Base-by-base conservation (phyloP, 2,797 vertebrate genomes). In the Anisognathus igniventris region DNA sequence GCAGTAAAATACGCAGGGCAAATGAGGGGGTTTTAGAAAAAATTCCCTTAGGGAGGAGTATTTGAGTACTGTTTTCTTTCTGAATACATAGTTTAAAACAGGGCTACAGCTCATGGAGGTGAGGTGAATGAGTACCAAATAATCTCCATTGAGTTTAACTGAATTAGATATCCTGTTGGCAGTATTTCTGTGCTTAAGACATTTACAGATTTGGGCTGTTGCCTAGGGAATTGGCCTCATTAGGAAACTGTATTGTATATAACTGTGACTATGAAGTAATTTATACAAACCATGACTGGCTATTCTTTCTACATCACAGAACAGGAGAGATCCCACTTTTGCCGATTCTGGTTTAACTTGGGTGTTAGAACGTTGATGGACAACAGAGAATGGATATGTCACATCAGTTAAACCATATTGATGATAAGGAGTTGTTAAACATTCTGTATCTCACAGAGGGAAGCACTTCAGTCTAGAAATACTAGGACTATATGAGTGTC, bases 201-300 rank as follows among this genome's bases (percentile, higher is more conserved):
- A 68, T 85, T 95, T 93, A 74, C 71, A 75, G 65, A 78, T 86
- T 77, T 92, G 83, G 81, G 84, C 81, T 92, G 90, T 95, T 95
- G 94, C 92, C 93, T 95, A 95, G 95, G 92, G 90, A 95, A 92
- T 95, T 96, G 81, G 92, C 68, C 86, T 96, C 88, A 94, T 90
- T 95, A 94, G 61, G 81, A 83, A 93, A 92, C 78, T 54, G 33
- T 79, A 95, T 93, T 68, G 61, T 82, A 79, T 74, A 25, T 74
- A 92, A 80, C 58, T 74, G 76, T 60, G 88, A 68, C 65, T 79
- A 50, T 71, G 78, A 92, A 87, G 42, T 92, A 90, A 77, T 91
- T 89, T 95, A 71, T 67, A 73, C 81, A 87, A 76, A 94, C 61
- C 33, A 22, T 74, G 83, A 84, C 93, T 92, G 45, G 83, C 72